These are phyloP conservation scores for Hylaeus anthracinus DNA, from an alignment of 1,140 invertebrate species.

Conservation along the genomic window DNA sequence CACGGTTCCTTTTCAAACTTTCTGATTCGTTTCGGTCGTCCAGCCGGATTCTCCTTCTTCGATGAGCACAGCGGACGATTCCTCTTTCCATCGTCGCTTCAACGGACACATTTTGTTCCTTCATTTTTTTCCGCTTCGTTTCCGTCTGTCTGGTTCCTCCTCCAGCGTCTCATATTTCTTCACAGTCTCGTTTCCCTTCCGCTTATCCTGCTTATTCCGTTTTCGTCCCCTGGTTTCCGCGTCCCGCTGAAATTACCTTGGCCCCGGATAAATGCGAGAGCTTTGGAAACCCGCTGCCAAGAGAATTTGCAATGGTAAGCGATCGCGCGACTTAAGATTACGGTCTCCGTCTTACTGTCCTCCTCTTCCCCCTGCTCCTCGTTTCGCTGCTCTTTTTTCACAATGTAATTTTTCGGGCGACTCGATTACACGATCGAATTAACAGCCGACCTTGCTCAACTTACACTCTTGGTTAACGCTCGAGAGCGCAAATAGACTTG, in stretches of 20 bases:
- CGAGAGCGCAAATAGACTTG: too few species aligned
- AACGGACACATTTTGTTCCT: constrained; percentile 5
- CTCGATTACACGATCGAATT: too few species aligned
- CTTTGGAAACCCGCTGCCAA: constrained; percentile 40
- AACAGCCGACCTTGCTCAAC: too few species aligned
- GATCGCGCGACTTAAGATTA: constrained; percentile 42
- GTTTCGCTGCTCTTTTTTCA: neutral
- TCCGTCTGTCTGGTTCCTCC: neutral
- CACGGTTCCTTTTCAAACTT: neutral
- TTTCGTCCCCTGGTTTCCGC: neutral
- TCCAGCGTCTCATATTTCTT: constrained; percentile 21
- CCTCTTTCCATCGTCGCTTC: neutral
- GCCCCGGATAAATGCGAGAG: constrained; percentile 33
- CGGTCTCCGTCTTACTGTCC: neutral
- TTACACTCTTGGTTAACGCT: too few species aligned
- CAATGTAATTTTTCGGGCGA: neutral
- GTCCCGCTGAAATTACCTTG: constrained; percentile 37
- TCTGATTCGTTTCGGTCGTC: neutral
- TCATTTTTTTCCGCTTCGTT: constrained; percentile 14
- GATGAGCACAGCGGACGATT: neutral
- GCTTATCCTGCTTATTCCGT: constrained; percentile 42
- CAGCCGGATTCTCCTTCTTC: neutral
- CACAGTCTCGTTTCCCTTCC: constrained; percentile 27
- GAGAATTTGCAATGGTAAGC: constrained; percentile 49
- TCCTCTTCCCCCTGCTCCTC: neutral